Base-by-base conservation (phyloP, 2,888 invertebrate species). In the Lithophane ornitopus region DNA sequence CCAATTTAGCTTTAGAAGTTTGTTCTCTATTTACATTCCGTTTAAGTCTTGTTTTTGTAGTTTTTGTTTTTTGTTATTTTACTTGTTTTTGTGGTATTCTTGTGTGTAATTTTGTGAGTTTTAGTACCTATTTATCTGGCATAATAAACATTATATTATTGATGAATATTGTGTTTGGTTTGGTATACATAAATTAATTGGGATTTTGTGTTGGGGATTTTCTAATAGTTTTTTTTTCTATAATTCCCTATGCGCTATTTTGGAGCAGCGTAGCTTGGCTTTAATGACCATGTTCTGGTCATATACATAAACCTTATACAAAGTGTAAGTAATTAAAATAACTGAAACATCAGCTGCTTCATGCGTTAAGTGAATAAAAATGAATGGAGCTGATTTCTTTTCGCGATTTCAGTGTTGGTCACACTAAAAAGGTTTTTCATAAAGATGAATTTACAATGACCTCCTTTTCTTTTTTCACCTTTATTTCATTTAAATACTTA, bases 1-100 rank as follows among this genome's bases (percentile, higher is more conserved):
- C 78, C 76, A 76, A 73, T 78, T 78, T 80, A 74, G 71, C 79
- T 87, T 81, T 70, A 75, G 71, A 62, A 76, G 28, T 49, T 70
- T 71, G 61, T 65, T 41, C 61, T 70, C 63, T 80, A 54, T 85
- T 76, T 70, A 85, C 49, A 63, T 76, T 80, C 28, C 14, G 12
- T 58, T 71, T 58, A 69, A 49, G 26, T 19, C 16, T 59, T 44
- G 19, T 12, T n/a, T 77, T 82, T 54, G 7, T 44, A 2, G 46
- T 54, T 52, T 67, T 44, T n/a, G n/a, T n/a, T 54, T 66, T 56
- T 14, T 34, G 16, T 19, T 0, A 41, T 56, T 62, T 16, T 14
- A 41, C n/a, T 46, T 14, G 22, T 12, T 76, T 28, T 34, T 61
- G 49, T 41, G 22, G n/a, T 26, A 0, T 56, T 49, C 19, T 65